phyloP scores from a whole-genome alignment of 2,113 vertebrate species.

The Trichechus manatus region DNA sequence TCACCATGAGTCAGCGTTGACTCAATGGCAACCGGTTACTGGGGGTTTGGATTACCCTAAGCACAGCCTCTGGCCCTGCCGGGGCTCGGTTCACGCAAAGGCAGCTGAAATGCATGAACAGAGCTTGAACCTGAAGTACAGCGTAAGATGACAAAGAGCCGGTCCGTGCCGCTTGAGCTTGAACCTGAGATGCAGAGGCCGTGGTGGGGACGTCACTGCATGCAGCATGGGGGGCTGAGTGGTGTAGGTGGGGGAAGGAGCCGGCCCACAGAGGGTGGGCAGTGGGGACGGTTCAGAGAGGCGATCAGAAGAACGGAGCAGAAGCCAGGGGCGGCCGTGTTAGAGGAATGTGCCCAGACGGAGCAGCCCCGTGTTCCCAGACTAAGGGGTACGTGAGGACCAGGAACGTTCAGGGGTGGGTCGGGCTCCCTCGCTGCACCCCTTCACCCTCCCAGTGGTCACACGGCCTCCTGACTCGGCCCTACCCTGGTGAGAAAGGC shows the following conservation, averaged over 20 bases:
- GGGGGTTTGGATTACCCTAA: background rate
- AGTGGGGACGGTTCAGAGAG: too few species aligned
- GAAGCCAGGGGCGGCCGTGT: rapidly evolving
- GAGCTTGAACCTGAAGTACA: background rate
- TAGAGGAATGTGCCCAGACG: background rate
- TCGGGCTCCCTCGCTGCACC: rapidly evolving
- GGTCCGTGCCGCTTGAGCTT: background rate
- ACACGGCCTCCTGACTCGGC: background rate
- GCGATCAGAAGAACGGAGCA: too few species aligned
- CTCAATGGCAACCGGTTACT: too few species aligned
- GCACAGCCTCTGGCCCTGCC: background rate
- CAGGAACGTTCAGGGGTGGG: background rate
- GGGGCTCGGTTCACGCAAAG: too few species aligned
- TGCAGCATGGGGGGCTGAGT: too few species aligned
- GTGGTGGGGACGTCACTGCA: too few species aligned
- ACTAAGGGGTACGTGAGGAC: background rate
- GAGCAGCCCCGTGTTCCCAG: background rate
- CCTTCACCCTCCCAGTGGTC: background rate
- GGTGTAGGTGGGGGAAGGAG: too few species aligned
- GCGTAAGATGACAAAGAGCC: background rate
- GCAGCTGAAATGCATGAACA: background rate
- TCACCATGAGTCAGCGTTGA: too few species aligned
- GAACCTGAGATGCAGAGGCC: background rate
- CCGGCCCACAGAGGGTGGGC: too few species aligned
- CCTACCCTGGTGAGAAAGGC: too few species aligned